Evolutionary conservation across 2,797 vertebrate genomes (phyloP), one percentile per base, ranked within the genome.

Genomic region (Picus viridis): DNA sequence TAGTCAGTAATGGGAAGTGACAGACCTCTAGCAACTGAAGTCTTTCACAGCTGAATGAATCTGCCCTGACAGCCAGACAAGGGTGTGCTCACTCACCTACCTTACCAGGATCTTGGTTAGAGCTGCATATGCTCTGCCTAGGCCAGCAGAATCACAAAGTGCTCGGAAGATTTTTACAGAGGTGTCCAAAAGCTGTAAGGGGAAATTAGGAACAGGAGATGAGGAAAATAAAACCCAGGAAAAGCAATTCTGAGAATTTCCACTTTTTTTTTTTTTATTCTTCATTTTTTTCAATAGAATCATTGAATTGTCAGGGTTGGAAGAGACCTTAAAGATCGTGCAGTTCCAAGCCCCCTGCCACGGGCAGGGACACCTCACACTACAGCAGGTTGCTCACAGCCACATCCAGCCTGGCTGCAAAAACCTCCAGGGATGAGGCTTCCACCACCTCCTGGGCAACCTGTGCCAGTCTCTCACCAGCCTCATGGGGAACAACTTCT

Each of bases 1-100:
- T 90, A 97, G 94, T 91, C 96, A 94, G 96, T 97, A 97, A 98
- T 97, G 95, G 97, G 95, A 98, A 97, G 96, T 18, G 96, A 98
- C 97, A 97, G 96, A 96, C 93, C 97, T 97, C 96, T 97, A 98
- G 97, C 97, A 97, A 97, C 98, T 97, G 93, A 76, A 97, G 96
- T 92, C 95, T 97, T 98, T 98, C 96, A 97, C 96, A 97, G 97
- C 2, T 95, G 97, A 97, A 95, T 96, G 97, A 94, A 94, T 96
- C 86, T 94, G 86, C 92, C 87, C 92, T 95, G 97, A 97, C 97
- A 97, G 94, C 90, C 93, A 96, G 96, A 95, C 93, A 85, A 90
- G 93, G 95, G 79, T 95, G 88, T 69, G 91, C 86, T 94, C 95
- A 95, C 86, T 94, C 95, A 95, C 97, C 94, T 97, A 98, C 98